Base-by-base conservation (phyloP, 2,888 invertebrate genomes). In the Noctua janthe region DNA sequence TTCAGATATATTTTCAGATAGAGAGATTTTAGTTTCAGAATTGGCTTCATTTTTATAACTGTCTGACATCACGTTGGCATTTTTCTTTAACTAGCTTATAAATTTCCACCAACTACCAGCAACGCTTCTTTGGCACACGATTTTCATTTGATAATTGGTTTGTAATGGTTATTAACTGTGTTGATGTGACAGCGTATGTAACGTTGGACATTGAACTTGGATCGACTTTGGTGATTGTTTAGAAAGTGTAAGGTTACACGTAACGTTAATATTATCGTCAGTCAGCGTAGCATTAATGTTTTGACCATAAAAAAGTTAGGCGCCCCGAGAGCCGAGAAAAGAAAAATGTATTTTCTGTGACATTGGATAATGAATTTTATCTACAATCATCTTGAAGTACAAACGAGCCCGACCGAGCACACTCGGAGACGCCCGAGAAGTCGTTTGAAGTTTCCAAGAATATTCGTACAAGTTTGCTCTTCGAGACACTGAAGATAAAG, bases 241-340 rank as follows among this genome's bases (percentile, higher is more conserved):
- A 13, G 6, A 35, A 71, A 71, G 76, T 76, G 29, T 83, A 49
- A 2, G n/a, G 54, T 76, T 82, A 59, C 69, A 77, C 35, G 54
- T 23, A 23, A 59, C 56, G 54, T 67, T 29, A 78, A 78, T 69
- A 78, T 64, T 62, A 47, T 47, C 69, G 23, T 15, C 49, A 39
- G 6, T 39, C 39, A 20, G 10, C 1, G 15, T 76, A n/a, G n/a
- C n/a, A 69, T 39, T 43, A 7, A 47, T n/a, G 39, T 69, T 51
- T 51, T 51, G 43, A 29, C 62, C 29, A 20, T 4, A 47, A 62
- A 47, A 47, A 20, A 10, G 1, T 20, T 29, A 29, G 29, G 29
- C 29, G 0, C 29, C 29, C 29, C 29, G 1, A 20, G 23, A 15
- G 47, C 4, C n/a, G 77, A n/a, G 10, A 29, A 49, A 6, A 54